Base-by-base conservation (phyloP, 1,140 invertebrate species). In the Cydia splendana region DNA sequence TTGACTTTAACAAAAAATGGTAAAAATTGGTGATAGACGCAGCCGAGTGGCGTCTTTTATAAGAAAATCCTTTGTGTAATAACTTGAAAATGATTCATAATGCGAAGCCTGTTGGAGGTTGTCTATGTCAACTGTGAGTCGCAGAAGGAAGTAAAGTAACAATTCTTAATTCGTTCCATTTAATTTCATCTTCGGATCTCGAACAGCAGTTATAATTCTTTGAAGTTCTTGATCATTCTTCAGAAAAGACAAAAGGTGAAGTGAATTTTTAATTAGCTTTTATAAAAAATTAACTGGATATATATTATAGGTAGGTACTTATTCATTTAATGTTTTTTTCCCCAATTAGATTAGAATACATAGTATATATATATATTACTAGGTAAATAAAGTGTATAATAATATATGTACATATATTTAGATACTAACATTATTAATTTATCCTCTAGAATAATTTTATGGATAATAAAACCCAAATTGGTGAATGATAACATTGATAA, bases 161-260 rank as follows among this genome's bases (percentile, higher is more conserved):
- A 80, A 86, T 84, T 85, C 83, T 84, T 84, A 83, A 85, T 85
- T 83, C 83, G 81, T 85, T 80, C 76, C 80, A 81, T 85, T 86
- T 85, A 83, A 84, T 87, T 86, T 84, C 79, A 84, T 84, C 79
- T 84, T 79, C 71, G 77, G 74, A 79, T 73, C 34, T 71, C 34
- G 67, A 71, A 42, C 30, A 71, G 30, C 34, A 7, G 67, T 20
- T 20, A 38, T 71, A 71, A 71, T 71, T 71, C 67, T 45, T 71
- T 42, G 15, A 38, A 71, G 67, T 71, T 42, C 34, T 18, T 12
- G 34, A 18, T 18, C 30, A 38, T 1, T 18, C 34, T 71, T 71
- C 34, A 30, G 15, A 71, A 45, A 71, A 71, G 34, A 42, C 38
- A 71, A 71, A 71, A 71, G 34, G 34, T 18, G 34, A 4, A 18